Base-by-base conservation (phyloP, 2,113 vertebrate genomes). In the Cinclus cinclus region DNA sequence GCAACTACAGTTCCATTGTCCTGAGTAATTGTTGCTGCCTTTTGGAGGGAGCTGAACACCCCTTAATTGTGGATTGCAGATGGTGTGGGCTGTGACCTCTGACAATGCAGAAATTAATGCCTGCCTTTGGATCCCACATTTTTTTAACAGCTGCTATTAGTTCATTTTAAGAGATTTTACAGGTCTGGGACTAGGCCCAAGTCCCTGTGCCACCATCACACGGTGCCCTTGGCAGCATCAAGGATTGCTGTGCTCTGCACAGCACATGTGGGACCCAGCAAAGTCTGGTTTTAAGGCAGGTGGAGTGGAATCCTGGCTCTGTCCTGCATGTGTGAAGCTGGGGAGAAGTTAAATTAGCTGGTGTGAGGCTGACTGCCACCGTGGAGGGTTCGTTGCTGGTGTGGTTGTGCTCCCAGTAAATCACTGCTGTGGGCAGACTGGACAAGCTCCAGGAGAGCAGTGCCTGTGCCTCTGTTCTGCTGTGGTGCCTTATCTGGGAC, bases 101-200 rank as follows among this genome's bases (percentile, higher is more conserved):
- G 91, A 68, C 60, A 75, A 31, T 10, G 2, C 83, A 24, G 67
- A 30, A 68, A 95, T 91, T 89, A 92, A 79, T 82, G 69, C 91
- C 89, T 75, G 14, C 74, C 59, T 89, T 47, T 44, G 59, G 83
- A 89, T 79, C 2, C 1, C 17, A 9, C 55, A 73, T 76, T 95
- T 82, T 69, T 62, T 49, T 60, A 82, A 76, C 53, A 73, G 87
- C 89, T 76, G 46, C 69, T 83, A 9, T 91, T 87, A 82, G 70
- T 82, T 92, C n/a, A 42, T 91, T 82, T 84, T 18, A 73, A 92
- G 87, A 60, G 87, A n/a, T 79, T 89, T 91, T 49, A 46, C 41
- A 46, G 70, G 60, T 71, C 91, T 92, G 92, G 94, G 69, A 78
- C 9, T 19, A 17, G 52, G 50, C 44, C 69, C 90, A 92, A 65